Evolutionary conservation across 2,888 invertebrate genomes (phyloP), one percentile per base, ranked within the genome.

Genomic region (Drosophila melanosoma): DNA sequence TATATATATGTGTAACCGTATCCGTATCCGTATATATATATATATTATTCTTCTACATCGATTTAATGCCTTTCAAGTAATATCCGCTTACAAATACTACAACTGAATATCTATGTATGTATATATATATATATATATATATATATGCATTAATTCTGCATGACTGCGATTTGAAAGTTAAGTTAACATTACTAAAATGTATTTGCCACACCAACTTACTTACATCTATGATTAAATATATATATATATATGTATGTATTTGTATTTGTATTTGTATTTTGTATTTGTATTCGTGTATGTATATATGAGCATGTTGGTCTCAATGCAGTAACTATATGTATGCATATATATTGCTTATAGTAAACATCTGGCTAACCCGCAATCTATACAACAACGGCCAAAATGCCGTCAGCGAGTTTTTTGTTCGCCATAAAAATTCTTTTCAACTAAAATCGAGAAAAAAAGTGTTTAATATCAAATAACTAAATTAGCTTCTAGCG

Each of bases 311-410:
- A 82, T 81, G 67, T 81, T 81, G 81, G 81, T 81, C 81, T 83
- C 83, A 81, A 81, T 81, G 81, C 81, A 81, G 81, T 81, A 83
- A 81, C 81, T 76, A 67, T 76, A 12, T 67, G 60, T 79, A 56
- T 81, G 66, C 48, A 58, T 78, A 82, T 74, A 82, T 92, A 92
- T 92, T 92, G 92, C 92, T 92, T 92, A 91, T 92, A 90, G 89
- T 92, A 92, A 92, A 91, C 91, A 83, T 88, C 73, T 75, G 87
- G 84, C 84, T 83, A 90, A 87, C 86, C 74, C 90, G 81, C 85
- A 60, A 76, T 79, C 86, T 86, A 68, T 84, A 86, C 76, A 81
- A 80, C 7, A 78, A 69, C 73, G 80, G 76, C 53, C 58, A 32
- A 57, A 71, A 69, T 70, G 72, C 77, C 77, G 67, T 67, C 45